phyloP scores from a whole-genome alignment of 2,113 vertebrate genomes.

The Hylia prasina region DNA sequence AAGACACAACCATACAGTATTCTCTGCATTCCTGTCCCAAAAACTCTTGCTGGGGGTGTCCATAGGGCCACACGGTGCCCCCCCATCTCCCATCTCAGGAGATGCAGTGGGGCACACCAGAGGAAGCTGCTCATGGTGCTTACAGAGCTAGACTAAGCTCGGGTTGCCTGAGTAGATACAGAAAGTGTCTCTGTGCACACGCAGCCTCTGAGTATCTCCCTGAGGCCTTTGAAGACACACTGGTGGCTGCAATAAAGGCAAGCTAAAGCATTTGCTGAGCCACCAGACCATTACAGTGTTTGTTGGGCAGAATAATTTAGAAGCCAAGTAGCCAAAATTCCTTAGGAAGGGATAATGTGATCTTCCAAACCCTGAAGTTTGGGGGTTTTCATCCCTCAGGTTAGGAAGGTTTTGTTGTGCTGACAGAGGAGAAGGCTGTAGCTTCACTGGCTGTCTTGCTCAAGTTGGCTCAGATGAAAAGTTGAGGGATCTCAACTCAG shows the following conservation, averaged over 20 bases:
- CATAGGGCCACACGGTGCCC: neutral
- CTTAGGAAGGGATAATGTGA: neutral
- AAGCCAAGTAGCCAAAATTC: neutral
- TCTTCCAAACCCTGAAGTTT: neutral
- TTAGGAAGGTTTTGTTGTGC: neutral
- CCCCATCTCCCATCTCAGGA: no score
- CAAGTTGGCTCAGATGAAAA: neutral
- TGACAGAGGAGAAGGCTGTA: neutral
- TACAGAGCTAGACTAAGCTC: neutral
- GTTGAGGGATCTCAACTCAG: neutral
- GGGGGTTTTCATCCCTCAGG: fast-evolving
- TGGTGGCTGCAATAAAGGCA: neutral
- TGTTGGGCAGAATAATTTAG: neutral
- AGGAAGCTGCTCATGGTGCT: fast-evolving
- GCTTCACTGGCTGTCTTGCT: fast-evolving
- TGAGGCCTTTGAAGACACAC: neutral
- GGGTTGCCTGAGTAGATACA: neutral
- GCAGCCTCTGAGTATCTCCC: neutral
- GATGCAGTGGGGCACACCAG: fast-evolving
- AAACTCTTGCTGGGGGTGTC: neutral
- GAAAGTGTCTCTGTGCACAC: neutral
- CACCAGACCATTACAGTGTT: neutral
- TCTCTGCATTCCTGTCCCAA: neutral
- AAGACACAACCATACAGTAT: neutral
- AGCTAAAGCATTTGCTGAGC: slow-evolving; percentile 28